Evolutionary conservation across 2,797 vertebrate genomes (phyloP), one percentile per base, ranked within the genome.

Genomic region (Cossypha dichroa): DNA sequence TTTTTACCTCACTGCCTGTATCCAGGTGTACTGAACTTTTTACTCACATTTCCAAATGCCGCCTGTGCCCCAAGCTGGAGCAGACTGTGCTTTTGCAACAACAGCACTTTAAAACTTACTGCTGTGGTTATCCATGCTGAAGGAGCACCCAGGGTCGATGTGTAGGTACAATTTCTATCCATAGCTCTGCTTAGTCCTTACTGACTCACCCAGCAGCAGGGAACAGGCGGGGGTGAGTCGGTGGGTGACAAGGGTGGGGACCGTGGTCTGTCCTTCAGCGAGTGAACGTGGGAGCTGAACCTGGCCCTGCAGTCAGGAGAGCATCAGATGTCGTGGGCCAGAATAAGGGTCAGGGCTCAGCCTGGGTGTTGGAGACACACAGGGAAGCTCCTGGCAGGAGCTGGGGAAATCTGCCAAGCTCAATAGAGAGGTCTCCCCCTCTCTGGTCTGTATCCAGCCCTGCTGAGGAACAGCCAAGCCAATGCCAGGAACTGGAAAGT

Each of bases 401-500:
- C 3, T 8, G 16, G 62, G 75, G 52, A 83, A 67, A 62, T 59
- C 46, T 84, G 88, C 74, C 60, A 40, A 74, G 48, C 85, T 84
- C 63, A 52, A 1, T 6, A 70, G 83, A 86, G 85, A 78, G 83
- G 83, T 90, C 67, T 78, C 76, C 67, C 77, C 63, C n/a, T 41
- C 66, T 54, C 83, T 73, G 80, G 70, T 31, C 40, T 67, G 51
- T 28, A 40, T 85, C 85, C 91, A 93, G 56, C 70, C 77, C 55
- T 68, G 86, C 73, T 7, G 34, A 74, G 84, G 67, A 96, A 29
- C 40, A 87, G 78, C 62, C 26, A 20, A 74, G 48, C 26, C 64
- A 17, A 3, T 76, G 93, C 88, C 89, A 87, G 84, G 81, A 89
- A 69, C 80, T 85, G 85, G 80, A 75, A 94, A 93, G 48, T 29